Evolutionary conservation across 1,140 invertebrate genomes (phyloP).

Genomic region (Zaprionus ornatus): DNA sequence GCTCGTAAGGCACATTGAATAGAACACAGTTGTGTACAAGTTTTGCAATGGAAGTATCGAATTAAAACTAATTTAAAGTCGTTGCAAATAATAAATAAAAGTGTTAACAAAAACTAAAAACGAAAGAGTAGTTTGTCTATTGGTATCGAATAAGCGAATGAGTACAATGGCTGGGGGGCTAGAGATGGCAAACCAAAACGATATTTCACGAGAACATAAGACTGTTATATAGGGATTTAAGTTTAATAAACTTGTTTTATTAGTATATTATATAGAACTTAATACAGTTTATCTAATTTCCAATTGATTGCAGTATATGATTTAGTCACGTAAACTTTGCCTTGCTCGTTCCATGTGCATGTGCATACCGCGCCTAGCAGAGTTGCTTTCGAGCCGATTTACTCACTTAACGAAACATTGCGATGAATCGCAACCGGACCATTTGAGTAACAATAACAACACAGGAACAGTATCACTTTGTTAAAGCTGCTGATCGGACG

Average conservation of each 20-base stretch:
- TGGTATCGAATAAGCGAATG: constrained; percentile 33
- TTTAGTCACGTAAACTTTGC: neutral
- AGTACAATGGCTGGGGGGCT: constrained; percentile 29
- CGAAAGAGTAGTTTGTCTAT: constrained; percentile 42
- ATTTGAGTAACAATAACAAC: constrained; percentile 44
- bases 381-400: constrained; percentile 13
- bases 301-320: neutral
- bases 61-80: constrained; percentile 30
- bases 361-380: constrained; percentile 18
- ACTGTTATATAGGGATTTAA: neutral
- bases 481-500: constrained; percentile 45
- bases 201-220: neutral
- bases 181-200: constrained; percentile 8
- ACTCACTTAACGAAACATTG: constrained; percentile 14
- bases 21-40: constrained; percentile 33
- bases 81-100: constrained; percentile 54
- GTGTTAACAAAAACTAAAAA: constrained; percentile 52
- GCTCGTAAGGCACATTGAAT: constrained; percentile 49
- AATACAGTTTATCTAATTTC: too few relatives aligned
- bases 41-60: constrained; percentile 19
- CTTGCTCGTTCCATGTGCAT: neutral
- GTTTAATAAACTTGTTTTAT: neutral
- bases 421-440: constrained; percentile 20
- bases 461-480: constrained; percentile 33
- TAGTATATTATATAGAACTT: neutral